Evolutionary conservation across 2,797 vertebrate species (phyloP), one percentile per base, ranked within the genome.

Genomic region (Danio tinwini): DNA sequence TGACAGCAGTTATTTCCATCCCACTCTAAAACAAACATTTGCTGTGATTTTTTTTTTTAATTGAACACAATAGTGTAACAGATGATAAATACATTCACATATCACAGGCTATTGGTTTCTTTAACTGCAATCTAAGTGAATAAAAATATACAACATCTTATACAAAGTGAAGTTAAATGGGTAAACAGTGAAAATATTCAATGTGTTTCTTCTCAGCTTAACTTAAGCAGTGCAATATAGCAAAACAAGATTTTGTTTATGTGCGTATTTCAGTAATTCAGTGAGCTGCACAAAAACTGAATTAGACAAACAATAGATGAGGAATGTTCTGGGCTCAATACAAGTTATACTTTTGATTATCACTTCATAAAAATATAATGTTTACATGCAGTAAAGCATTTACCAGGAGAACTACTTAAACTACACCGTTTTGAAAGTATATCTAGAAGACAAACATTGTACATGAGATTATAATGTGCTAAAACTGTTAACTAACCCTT

Each of bases 301-400:
- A 29, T 21, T 3, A 56, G 58, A 65, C 84, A 87, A 91, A 89
- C 91, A 94, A 90, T 95, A 95, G 92, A 94, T 91, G 12, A 65
- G 50, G 19, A 10, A 67, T 19, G 21, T 39, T 68, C 75, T 14
- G 16, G 75, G 19, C 5, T 58, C 53, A 56, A 58, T 45, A 7
- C 40, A 16, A 6, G 69, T 3, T 21, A 42, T 42, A 39, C 14
- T 72, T 39, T 14, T 2, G 12, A 14, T 56, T 10, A 71, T 8
- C 17, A 29, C 29, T 29, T 29, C 29, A 29, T 29, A 1, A 29
- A 21, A 19, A 21, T 21, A 11, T n/a, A 8, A 9, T 17, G 49
- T 16, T 10, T 11, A 8, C 2, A 16, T 13, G 0, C n/a, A 11
- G 53, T 56, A 61, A 59, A 16, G n/a, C 37, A 5, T 59, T 59